Evolutionary conservation across 2,888 invertebrate genomes (phyloP).

Genomic region (Creontiades dilutus): DNA sequence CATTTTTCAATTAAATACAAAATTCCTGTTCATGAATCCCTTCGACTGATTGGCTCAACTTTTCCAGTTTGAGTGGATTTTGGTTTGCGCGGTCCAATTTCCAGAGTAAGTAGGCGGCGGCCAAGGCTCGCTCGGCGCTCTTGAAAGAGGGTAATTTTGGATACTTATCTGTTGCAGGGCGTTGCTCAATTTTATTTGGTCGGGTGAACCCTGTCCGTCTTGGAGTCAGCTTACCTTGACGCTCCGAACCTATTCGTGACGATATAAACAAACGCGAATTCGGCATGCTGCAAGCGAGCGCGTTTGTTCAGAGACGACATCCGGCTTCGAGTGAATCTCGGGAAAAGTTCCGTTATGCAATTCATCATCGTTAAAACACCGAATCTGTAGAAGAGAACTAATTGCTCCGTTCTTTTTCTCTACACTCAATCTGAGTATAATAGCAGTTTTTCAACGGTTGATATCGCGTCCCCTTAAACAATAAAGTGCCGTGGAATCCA

Average conservation of each 20-base stretch:
- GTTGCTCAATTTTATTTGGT: slow-evolving; percentile 20
- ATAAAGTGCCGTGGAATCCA: too few species aligned
- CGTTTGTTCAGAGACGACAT: not conserved
- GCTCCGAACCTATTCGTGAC: not conserved
- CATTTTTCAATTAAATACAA: too few species aligned
- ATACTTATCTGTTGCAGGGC: slow-evolving; percentile 14
- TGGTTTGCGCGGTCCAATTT: too few species aligned
- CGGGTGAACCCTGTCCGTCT: not conserved
- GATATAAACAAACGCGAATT: not conserved
- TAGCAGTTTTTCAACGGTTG: too few species aligned
- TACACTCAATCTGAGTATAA: too few species aligned
- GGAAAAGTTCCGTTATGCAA: not conserved
- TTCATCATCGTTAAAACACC: not conserved
- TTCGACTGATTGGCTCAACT: too few species aligned
- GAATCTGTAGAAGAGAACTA: not conserved
- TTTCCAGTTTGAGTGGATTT: too few species aligned
- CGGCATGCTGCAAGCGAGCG: not conserved
- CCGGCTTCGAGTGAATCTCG: not conserved
- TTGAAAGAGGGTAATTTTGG: not conserved
- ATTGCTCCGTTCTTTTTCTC: too few species aligned
- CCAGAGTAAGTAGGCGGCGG: not conserved
- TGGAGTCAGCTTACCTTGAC: not conserved
- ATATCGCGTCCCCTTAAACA: too few species aligned
- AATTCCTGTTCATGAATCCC: too few species aligned
- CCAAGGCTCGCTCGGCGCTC: not conserved